phyloP scores from a whole-genome alignment of 2,797 vertebrate genomes.

The Melanotaenia parkinsoni region DNA sequence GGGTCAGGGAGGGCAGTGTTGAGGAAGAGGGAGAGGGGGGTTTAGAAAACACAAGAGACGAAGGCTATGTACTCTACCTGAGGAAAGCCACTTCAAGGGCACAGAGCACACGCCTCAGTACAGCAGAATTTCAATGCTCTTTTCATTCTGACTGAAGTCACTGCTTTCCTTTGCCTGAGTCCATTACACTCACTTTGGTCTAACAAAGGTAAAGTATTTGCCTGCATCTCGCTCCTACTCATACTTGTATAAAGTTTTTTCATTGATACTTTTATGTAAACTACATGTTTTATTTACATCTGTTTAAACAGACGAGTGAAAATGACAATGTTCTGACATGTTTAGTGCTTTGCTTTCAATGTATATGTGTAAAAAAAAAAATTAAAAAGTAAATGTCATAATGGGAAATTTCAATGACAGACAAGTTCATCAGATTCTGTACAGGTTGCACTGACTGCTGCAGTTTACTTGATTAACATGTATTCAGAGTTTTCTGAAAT shows the following conservation, averaged over 20 bases:
- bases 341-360: background rate
- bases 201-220: constrained; percentile 59
- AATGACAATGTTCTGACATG: background rate
- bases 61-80: constrained; percentile 66
- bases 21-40: constrained; percentile 24
- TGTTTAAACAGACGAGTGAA: background rate
- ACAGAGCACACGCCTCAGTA: constrained; percentile 42
- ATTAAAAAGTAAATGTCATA: background rate
- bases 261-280: background rate
- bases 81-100: constrained; percentile 75
- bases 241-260: constrained; percentile 5
- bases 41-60: constrained; percentile 34
- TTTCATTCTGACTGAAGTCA: constrained; percentile 46
- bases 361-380: background rate
- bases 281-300: background rate
- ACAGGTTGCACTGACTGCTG: background rate
- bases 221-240: constrained; percentile 1
- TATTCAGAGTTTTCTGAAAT: background rate
- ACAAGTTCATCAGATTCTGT: background rate
- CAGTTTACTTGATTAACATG: background rate
- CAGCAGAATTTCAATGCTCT: constrained; percentile 44
- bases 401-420: background rate
- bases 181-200: constrained; percentile 35
- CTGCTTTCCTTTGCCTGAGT: constrained; percentile 10
- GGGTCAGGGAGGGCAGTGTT: constrained; percentile 12